Evolutionary conservation across 2,797 vertebrate genomes (phyloP).

Genomic region (Eulemur coronatus): DNA sequence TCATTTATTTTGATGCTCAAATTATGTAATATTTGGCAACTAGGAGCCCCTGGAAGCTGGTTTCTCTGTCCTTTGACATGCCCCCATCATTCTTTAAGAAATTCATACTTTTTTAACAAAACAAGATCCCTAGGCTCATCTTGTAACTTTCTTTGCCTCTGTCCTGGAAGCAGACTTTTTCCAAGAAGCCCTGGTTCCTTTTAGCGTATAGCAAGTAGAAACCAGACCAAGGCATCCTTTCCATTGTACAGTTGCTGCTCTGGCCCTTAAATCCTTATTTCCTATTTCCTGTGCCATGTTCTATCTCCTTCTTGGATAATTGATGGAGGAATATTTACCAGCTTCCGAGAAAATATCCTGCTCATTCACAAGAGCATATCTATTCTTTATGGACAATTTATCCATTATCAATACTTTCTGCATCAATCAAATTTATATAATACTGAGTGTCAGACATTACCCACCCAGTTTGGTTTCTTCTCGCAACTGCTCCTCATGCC

Average conservation of each 20-base stretch:
- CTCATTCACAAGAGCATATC: not conserved
- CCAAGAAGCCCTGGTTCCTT: not conserved
- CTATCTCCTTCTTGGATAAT: not conserved
- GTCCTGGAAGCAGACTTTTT: not conserved
- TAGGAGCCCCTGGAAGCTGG: not conserved
- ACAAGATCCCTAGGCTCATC: not conserved
- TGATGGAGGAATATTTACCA: not conserved
- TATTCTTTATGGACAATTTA: not conserved
- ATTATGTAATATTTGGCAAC: not conserved
- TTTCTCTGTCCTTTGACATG: not conserved
- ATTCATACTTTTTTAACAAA: not conserved
- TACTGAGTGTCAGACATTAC: not conserved
- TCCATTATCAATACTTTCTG: not conserved
- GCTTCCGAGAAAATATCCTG: not conserved
- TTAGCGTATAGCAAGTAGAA: not conserved
- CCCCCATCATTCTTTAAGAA: not conserved
- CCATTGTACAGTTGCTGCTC: not conserved
- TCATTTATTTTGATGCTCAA: not conserved
- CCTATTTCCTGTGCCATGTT: not conserved
- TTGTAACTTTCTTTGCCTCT: not conserved
- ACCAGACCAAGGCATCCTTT: not conserved
- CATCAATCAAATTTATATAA: not conserved
- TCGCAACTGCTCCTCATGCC: not conserved
- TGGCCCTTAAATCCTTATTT: not conserved
- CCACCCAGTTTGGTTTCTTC: not conserved